Percentiles rank a stretch among this genome's conserved stretches.
Conservation (phyloP, 2,113 vertebrate species). For the Struthio camelus region DNA sequence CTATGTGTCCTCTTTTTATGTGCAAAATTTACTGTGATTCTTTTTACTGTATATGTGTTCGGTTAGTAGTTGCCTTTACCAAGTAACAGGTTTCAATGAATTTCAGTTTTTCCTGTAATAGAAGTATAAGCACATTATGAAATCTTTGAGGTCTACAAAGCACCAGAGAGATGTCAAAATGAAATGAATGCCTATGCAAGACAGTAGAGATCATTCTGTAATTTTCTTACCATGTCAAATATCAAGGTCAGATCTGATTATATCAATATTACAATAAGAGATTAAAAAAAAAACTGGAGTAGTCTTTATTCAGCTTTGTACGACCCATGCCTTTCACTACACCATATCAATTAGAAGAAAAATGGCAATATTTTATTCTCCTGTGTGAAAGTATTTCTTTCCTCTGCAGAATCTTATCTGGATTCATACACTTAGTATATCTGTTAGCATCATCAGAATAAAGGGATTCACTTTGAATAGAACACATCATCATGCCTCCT, state of each 20-base stretch:
- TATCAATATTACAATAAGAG: not conserved
- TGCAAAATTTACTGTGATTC: not conserved
- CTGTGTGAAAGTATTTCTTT: not conserved
- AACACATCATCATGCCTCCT: not conserved
- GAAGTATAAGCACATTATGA: not conserved
- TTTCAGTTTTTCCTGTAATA: not conserved
- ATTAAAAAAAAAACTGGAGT: not conserved
- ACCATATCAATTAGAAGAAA: not conserved
- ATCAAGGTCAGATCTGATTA: constrained; percentile 4
- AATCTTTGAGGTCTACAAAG: not conserved
- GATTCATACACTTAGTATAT: not conserved
- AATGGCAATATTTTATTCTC: not conserved
- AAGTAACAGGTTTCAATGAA: not conserved
- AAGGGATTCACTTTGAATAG: not conserved
- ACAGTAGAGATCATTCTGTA: not conserved
- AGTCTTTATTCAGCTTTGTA: not conserved
- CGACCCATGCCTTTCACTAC: not conserved
- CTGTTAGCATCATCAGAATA: not conserved
- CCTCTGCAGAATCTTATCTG: not conserved
- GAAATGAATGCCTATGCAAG: not conserved
- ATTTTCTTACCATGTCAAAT: not conserved
- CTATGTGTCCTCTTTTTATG: not conserved
- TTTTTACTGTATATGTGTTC: not conserved
- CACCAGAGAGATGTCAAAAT: not conserved
- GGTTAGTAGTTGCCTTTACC: not conserved